Evolutionary conservation across 2,113 vertebrate genomes (phyloP).

Genomic region (Emydocephalus ijimae): DNA sequence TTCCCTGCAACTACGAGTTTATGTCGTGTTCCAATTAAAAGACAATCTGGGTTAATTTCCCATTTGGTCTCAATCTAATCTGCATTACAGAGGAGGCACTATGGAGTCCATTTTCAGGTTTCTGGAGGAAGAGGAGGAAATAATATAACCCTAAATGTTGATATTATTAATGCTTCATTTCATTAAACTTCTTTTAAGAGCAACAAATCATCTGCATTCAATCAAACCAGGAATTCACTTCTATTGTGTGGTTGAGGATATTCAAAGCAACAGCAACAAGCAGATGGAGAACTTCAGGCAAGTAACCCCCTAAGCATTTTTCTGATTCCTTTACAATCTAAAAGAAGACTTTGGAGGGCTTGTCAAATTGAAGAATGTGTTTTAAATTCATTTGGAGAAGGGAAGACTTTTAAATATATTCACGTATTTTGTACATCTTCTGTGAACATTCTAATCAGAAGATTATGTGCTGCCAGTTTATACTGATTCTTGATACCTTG

Average conservation of each 20-base stretch:
- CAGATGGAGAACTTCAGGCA: background rate
- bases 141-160: background rate
- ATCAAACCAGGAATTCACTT: background rate
- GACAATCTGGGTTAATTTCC: background rate
- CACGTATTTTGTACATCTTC: background rate
- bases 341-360: background rate
- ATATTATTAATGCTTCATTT: background rate
- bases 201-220: background rate
- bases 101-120: background rate
- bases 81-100: background rate
- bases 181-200: background rate
- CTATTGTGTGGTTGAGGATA: background rate
- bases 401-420: background rate
- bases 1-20: background rate
- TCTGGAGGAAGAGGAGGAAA: background rate
- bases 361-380: background rate
- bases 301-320: background rate
- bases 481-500: background rate
- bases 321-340: background rate
- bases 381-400: background rate
- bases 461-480: background rate
- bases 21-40: background rate
- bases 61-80: background rate
- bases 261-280: background rate
- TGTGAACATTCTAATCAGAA: background rate